phyloP scores from a whole-genome alignment of 2,888 invertebrate genomes.

The Vesta saturnalis region DNA sequence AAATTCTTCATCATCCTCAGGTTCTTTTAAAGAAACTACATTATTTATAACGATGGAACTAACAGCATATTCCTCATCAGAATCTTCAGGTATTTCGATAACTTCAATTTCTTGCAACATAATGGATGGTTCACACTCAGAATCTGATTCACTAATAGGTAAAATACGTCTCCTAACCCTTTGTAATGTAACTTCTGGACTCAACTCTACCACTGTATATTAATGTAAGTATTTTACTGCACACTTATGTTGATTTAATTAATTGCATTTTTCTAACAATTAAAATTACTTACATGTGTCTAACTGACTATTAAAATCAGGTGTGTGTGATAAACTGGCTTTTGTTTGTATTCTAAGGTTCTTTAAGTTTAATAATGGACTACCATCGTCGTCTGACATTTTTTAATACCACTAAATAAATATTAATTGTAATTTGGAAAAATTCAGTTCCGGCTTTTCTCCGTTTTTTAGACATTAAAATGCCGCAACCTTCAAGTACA shows the following conservation, averaged over 20 bases:
- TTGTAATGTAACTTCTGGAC: constrained; percentile 4
- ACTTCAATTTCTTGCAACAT: neutral
- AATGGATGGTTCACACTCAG: constrained; percentile 13
- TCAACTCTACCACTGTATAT: constrained; percentile 16
- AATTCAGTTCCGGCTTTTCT: neutral
- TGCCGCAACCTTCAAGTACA: constrained; percentile 25
- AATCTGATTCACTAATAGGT: constrained; percentile 18
- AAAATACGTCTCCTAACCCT: constrained; percentile 3
- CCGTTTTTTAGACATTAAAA: constrained; percentile 1
- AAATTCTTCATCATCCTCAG: neutral
- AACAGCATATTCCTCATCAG: neutral
- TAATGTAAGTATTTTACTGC: constrained; percentile 1
- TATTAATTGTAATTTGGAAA: neutral
- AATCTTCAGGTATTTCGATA: neutral
- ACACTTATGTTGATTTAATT: neutral
- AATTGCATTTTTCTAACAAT: neutral
- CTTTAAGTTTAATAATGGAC: constrained; percentile 71
- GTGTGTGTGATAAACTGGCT: constrained; percentile 56
- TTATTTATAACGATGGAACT: neutral
- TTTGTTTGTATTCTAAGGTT: constrained; percentile 77
- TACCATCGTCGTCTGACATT: constrained; percentile 63
- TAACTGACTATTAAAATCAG: constrained; percentile 22
- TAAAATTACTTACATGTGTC: constrained; percentile 25
- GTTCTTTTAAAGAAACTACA: neutral
- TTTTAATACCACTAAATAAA: constrained; percentile 3